Evolutionary conservation across 2,888 invertebrate species (phyloP).

Genomic region (Caenorhabditis sp.): DNA sequence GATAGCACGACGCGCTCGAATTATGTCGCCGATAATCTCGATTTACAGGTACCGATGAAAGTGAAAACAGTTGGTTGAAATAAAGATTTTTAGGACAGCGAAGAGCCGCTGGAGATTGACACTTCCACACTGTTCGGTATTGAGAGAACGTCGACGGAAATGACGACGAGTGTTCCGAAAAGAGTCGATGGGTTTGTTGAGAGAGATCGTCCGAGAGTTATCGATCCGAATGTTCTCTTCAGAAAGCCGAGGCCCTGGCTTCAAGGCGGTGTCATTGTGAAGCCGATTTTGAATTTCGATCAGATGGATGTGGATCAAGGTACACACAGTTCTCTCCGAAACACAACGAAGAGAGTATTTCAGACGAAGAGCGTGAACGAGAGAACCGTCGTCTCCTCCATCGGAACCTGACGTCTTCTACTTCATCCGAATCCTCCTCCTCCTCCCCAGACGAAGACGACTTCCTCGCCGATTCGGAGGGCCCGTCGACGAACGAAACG

Average conservation of each 20-base stretch:
- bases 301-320: slow-evolving; percentile 54
- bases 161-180: slow-evolving; percentile 1
- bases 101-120: slow-evolving; percentile 59
- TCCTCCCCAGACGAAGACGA: slow-evolving; percentile 10
- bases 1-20: slow-evolving; percentile 49
- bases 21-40: slow-evolving; percentile 49
- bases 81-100: slow-evolving; percentile 35
- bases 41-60: slow-evolving; percentile 19
- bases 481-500: slow-evolving; percentile 24
- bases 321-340: background rate
- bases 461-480: slow-evolving; percentile 6
- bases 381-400: slow-evolving; percentile 27
- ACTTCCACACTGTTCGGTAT: slow-evolving; percentile 61
- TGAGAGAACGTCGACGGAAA: slow-evolving; percentile 18
- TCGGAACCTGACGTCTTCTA: too few species aligned
- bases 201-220: too few species aligned
- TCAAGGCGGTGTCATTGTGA: slow-evolving; percentile 56
- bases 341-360: background rate
- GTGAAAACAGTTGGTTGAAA: background rate
- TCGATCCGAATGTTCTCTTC: too few species aligned
- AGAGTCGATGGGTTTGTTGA: background rate
- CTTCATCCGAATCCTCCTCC: slow-evolving; percentile 8
- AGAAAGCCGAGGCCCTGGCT: slow-evolving; percentile 40
- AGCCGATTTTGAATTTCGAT: slow-evolving; percentile 58
- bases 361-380: slow-evolving; percentile 44